Evolutionary conservation across 2,888 invertebrate genomes (phyloP).

Genomic region (Erebia epiphron): DNA sequence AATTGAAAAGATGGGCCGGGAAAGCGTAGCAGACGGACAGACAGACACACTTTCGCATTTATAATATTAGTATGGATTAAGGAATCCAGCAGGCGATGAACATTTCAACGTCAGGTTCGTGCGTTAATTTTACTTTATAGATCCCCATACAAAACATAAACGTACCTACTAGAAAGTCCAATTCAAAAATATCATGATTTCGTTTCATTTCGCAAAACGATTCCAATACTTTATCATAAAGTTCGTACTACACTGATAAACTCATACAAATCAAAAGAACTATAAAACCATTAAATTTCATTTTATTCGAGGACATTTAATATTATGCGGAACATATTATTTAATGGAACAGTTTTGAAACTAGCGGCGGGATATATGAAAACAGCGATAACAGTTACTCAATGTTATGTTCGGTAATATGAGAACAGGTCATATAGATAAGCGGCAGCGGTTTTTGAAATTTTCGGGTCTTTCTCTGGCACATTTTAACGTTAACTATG

Average conservation of each 20-base stretch:
- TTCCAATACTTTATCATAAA: no score
- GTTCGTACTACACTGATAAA: neutral
- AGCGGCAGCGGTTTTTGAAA: constrained; percentile 13
- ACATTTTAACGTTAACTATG: no score
- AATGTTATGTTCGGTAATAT: constrained; percentile 34
- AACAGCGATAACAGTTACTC: constrained; percentile 39
- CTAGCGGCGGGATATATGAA: constrained; percentile 35
- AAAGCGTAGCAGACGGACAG: no score
- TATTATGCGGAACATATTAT: neutral
- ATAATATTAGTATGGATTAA: no score
- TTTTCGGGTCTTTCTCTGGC: neutral
- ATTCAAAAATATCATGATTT: no score
- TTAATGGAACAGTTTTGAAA: constrained; percentile 27
- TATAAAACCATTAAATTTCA: constrained; percentile 7
- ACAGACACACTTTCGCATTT: no score
- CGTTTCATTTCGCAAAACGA: neutral
- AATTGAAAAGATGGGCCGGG: no score
- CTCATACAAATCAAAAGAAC: constrained; percentile 14
- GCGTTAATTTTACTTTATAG: no score
- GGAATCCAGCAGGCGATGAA: no score
- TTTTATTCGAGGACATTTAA: constrained; percentile 13
- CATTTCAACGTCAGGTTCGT: no score
- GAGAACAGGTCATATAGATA: neutral
- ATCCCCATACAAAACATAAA: no score
- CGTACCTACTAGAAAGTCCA: no score